Base-by-base conservation (phyloP, 1,140 invertebrate genomes). In the Trachymyrmex cornetzi region DNA sequence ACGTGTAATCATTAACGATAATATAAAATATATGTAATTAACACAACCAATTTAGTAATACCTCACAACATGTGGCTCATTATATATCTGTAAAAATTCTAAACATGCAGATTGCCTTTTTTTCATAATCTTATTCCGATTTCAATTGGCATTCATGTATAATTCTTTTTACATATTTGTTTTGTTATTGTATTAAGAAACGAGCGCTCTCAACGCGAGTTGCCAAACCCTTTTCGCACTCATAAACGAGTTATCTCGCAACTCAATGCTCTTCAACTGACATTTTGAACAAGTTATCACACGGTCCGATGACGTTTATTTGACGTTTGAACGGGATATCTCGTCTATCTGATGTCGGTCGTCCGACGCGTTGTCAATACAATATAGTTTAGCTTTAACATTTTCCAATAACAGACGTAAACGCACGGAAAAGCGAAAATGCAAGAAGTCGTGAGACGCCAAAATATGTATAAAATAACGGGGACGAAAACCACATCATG, bases 341-440 rank as follows among this genome's bases (percentile, higher is more conserved):
- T 84, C 24, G 69, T 74, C 67, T 24, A 61, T 82, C 27, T 84
- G 80, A 74, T 48, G 69, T 82, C 80, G 53, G 9, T 16, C 53
- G 19, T 30, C 55, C 53, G 69, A 34, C 55, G 69, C 69, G 38
- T 74, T 84, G 69, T 84, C 80, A 75, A 84, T 84, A 84, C 69
- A 74, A 84, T 75, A 81, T 27, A 71, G 64, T 81, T 81, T 81
- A 38, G 19, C 80, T 84, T 75, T 48, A 75, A 75, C 80, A 84
- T 84, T 84, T 84, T 84, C 69, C 80, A 61, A 84, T 84, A 75
- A 75, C 27, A 57, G 12, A 84, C 57, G 14, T 30, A 11, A 38
- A 69, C 14, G 16, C 44, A 19, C 6, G 61, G 19, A 27, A n/a
- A n/a, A 53, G 30, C 9, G 16, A 38, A 61, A 84, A 50, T 34